Conservation (phyloP, 2,797 vertebrate species). For the Ispidina lecontei region DNA sequence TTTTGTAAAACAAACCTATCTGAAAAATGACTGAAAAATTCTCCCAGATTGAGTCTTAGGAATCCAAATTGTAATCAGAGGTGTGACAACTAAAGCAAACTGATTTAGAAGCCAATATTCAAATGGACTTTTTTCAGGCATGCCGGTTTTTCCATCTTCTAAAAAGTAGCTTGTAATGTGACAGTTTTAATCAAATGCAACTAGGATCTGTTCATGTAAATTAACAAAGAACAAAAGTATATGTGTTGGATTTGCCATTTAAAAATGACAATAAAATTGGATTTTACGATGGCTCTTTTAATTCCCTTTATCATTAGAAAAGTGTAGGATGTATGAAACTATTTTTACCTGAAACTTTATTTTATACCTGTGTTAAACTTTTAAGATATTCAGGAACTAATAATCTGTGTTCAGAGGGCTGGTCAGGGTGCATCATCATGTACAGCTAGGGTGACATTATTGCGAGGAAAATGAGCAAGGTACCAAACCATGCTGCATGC, state of each 20-base stretch:
- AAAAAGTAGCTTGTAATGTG: background rate
- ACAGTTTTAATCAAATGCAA: conserved; percentile 2
- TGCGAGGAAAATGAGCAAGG: background rate
- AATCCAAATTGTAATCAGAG: background rate
- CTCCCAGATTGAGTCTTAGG: background rate
- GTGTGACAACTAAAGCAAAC: background rate
- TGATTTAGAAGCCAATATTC: background rate
- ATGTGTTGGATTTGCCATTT: background rate
- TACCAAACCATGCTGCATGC: conserved; percentile 40
- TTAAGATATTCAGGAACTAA: background rate
- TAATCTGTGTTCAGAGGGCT: background rate
- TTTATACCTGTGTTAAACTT: background rate
- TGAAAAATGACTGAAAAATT: background rate
- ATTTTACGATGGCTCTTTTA: background rate
- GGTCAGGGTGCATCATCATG: background rate
- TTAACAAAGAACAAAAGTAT: background rate
- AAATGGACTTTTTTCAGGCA: background rate
- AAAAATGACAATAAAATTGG: background rate
- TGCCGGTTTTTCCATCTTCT: background rate
- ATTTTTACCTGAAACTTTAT: background rate
- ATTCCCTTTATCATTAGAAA: background rate
- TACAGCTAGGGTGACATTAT: background rate
- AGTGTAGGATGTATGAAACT: background rate
- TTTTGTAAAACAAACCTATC: background rate
- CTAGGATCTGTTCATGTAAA: background rate